Evolutionary conservation across 2,797 vertebrate genomes (phyloP).

Genomic region (Hoplostethus atlanticus): DNA sequence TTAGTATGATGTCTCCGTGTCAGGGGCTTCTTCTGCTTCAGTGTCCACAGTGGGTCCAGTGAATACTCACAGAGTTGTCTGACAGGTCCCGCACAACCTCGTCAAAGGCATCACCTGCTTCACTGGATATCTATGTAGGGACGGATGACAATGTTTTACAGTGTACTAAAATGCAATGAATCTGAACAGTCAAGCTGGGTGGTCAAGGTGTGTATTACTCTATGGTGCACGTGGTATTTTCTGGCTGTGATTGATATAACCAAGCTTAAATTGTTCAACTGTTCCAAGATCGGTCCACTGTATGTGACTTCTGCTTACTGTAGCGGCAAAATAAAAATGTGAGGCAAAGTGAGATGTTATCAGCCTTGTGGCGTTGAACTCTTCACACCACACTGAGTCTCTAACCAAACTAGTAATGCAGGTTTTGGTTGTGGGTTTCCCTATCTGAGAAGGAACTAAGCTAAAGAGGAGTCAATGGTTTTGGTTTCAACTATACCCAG

Average conservation of each 20-base stretch:
- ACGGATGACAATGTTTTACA: conserved; percentile 10
- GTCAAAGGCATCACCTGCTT: conserved; percentile 56
- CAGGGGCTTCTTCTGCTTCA: conserved; percentile 3
- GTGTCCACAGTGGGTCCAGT: background rate
- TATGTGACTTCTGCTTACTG: background rate
- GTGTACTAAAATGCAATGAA: conserved; percentile 1
- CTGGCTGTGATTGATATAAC: background rate
- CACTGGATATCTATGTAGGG: conserved; percentile 55
- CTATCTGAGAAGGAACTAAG: conserved; percentile 30
- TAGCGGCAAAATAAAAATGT: background rate
- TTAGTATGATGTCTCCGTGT: conserved; percentile 7
- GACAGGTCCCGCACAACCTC: conserved; percentile 39
- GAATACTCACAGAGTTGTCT: conserved; percentile 68
- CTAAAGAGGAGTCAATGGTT: conserved; percentile 1
- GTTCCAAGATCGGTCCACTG: background rate
- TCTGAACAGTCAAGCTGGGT: background rate
- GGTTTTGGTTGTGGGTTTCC: conserved; percentile 42
- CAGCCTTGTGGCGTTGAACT: background rate
- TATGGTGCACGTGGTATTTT: background rate
- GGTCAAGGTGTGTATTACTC: background rate
- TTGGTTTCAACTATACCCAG: conserved; percentile 19
- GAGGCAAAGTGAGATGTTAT: conserved; percentile 28
- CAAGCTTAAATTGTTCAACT: background rate
- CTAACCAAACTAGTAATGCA: conserved; percentile 42
- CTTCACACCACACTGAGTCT: conserved; percentile 25